Evolutionary conservation across 2,888 invertebrate genomes (phyloP).

Genomic region (Drosophila kuntzei): DNA sequence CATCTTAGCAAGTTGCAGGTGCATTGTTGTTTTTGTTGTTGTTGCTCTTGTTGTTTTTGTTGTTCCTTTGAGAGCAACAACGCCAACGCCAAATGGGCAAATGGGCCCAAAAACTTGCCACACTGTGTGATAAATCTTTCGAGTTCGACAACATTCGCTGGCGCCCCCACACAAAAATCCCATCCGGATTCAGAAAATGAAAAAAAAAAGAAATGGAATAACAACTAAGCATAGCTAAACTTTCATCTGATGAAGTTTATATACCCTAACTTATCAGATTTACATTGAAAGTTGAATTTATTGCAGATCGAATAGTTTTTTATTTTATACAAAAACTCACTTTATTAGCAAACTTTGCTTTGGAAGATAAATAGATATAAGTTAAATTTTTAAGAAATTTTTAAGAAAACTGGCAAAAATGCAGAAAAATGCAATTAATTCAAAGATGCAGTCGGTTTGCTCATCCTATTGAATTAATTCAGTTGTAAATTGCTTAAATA

Average conservation of each 20-base stretch:
- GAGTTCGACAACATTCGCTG: conserved; percentile 39
- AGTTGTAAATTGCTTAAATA: too few relatives aligned
- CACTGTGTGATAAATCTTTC: conserved; percentile 46
- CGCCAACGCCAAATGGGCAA: conserved; percentile 34
- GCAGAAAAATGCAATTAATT: too few relatives aligned
- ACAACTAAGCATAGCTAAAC: background rate
- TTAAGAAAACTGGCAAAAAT: too few relatives aligned
- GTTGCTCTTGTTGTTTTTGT: conserved; percentile 32
- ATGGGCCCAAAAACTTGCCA: conserved; percentile 11
- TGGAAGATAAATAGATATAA: too few relatives aligned
- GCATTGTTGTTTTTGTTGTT: conserved; percentile 34
- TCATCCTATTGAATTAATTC: too few relatives aligned
- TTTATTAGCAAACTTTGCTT: too few relatives aligned
- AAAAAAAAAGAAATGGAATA: background rate
- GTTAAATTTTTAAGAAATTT: too few relatives aligned
- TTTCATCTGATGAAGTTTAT: background rate
- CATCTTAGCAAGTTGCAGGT: conserved; percentile 45
- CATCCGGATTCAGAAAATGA: conserved; percentile 14
- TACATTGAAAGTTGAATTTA: too few relatives aligned
- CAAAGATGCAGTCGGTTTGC: too few relatives aligned
- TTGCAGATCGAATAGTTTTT: too few relatives aligned
- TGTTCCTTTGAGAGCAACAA: conserved; percentile 42
- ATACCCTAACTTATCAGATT: background rate
- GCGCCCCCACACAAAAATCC: conserved; percentile 46
- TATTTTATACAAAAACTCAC: too few relatives aligned